Conservation (phyloP, 1,140 invertebrate genomes). For the Berghia stephanieae region DNA sequence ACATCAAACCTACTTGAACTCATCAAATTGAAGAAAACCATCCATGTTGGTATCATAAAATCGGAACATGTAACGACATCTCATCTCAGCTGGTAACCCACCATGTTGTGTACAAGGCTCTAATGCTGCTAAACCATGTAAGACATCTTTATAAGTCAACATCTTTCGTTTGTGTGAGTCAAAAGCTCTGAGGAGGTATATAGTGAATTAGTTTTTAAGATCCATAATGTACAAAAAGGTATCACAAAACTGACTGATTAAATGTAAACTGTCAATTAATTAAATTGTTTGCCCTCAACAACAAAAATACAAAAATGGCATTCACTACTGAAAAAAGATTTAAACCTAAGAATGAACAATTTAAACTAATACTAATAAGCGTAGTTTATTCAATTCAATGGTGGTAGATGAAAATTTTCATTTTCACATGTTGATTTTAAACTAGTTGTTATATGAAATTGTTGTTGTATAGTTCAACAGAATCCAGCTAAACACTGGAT, state of each 20-base stretch:
- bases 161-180: slow-evolving; percentile 61
- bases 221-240: background rate
- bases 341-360: too few relatives aligned
- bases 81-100: slow-evolving; percentile 70
- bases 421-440: background rate
- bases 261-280: background rate
- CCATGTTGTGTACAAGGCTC: slow-evolving; percentile 72
- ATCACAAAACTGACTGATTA: background rate
- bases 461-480: too few relatives aligned
- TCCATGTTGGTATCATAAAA: slow-evolving; percentile 69
- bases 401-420: background rate
- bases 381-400: background rate
- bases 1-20: slow-evolving; percentile 66
- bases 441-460: too few relatives aligned
- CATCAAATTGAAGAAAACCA: slow-evolving; percentile 63
- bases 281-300: too few relatives aligned
- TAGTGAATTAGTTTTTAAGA: background rate
- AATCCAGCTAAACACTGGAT: too few relatives aligned
- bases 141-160: slow-evolving; percentile 67
- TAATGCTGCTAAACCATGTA: slow-evolving; percentile 70
- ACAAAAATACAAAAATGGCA: too few relatives aligned
- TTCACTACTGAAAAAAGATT: too few relatives aligned
- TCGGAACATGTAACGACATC: slow-evolving; percentile 72
- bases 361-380: too few relatives aligned
- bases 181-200: slow-evolving; percentile 62